Percentiles rank a stretch among this genome's conserved stretches.
Conservation (phyloP, 2,797 vertebrate genomes). For the Etheostoma nigrum region DNA sequence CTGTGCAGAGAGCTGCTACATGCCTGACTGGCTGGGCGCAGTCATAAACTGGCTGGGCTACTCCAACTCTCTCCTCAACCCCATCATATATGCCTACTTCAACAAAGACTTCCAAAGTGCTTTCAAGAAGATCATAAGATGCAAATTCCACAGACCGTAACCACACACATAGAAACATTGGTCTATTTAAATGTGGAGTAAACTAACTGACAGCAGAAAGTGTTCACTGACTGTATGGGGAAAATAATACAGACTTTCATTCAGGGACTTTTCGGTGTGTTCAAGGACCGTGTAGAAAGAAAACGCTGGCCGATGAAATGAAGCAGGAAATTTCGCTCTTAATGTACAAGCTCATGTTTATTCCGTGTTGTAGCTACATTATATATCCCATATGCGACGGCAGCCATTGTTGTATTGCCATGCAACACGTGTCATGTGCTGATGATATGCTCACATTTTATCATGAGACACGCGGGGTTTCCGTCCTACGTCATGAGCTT, state of each 20-base stretch:
- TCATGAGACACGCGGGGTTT: conserved; percentile 65
- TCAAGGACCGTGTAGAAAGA: conserved; percentile 45
- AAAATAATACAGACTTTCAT: conserved; percentile 52
- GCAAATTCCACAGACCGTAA: conserved; percentile 92
- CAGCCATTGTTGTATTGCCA: conserved; percentile 76
- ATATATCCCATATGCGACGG: conserved; percentile 67
- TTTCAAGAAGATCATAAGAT: conserved; percentile 97
- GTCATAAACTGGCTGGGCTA: conserved; percentile 99
- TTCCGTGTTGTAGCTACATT: conserved; percentile 78
- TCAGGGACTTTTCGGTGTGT: conserved; percentile 69
- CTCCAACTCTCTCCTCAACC: conserved; percentile 98
- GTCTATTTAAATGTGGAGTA: conserved; percentile 16
- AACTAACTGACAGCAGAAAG: conserved; percentile 22
- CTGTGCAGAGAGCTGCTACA: conserved; percentile 92
- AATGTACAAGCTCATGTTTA: conserved; percentile 77
- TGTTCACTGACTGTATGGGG: conserved; percentile 45
- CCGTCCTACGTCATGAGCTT: conserved; percentile 66
- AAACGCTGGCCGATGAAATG: conserved; percentile 19
- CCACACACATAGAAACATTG: neutral
- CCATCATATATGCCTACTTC: conserved; percentile 98
- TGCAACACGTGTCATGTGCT: conserved; percentile 77
- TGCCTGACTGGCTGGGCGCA: conserved; percentile 91
- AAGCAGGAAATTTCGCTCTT: conserved; percentile 51
- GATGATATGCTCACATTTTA: conserved; percentile 56
- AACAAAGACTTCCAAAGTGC: conserved; percentile 99